These are phyloP conservation scores for Macrostomum cliftonense DNA, from an alignment of 2,888 invertebrate species.

Conservation along the genomic window DNA sequence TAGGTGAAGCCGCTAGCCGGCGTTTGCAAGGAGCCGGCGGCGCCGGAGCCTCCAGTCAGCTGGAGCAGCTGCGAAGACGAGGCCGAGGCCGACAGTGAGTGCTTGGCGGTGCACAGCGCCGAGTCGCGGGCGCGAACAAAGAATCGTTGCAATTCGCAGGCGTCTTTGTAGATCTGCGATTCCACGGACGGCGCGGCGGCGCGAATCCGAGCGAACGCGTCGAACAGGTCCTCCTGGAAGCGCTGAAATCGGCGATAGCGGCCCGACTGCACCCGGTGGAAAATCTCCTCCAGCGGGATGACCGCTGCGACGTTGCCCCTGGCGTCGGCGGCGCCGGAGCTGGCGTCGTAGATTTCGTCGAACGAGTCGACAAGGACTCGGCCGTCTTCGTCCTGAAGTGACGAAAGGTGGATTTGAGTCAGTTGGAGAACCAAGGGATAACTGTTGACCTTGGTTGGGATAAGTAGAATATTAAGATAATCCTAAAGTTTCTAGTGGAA, in stretches of 20 bases:
- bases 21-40: conserved; percentile 58
- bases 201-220: conserved; percentile 68
- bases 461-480: too few relatives aligned
- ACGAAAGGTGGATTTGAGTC: neutral
- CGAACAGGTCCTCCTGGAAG: conserved; percentile 88
- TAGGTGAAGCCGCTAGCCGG: conserved; percentile 65
- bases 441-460: neutral
- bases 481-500: too few relatives aligned
- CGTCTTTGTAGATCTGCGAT: conserved; percentile 66
- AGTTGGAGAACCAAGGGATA: neutral
- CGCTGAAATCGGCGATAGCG: conserved; percentile 75
- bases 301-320: neutral
- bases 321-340: neutral
- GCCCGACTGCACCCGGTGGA: conserved; percentile 59
- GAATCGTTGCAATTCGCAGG: conserved; percentile 71
- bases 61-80: too few relatives aligned
- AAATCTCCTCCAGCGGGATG: neutral
- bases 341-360: conserved; percentile 4
- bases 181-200: conserved; percentile 31
- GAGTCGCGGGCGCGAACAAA: conserved; percentile 54
- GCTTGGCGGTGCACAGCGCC: conserved; percentile 25
- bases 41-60: too few relatives aligned
- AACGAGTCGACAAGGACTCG: conserved; percentile 6
- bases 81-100: too few relatives aligned
- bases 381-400: conserved; percentile 3